A percentile compares a stretch with the other conserved stretches of the same genome.
phyloP scores from a whole-genome alignment of 2,113 vertebrate genomes.

The Bungarus multicinctus region DNA sequence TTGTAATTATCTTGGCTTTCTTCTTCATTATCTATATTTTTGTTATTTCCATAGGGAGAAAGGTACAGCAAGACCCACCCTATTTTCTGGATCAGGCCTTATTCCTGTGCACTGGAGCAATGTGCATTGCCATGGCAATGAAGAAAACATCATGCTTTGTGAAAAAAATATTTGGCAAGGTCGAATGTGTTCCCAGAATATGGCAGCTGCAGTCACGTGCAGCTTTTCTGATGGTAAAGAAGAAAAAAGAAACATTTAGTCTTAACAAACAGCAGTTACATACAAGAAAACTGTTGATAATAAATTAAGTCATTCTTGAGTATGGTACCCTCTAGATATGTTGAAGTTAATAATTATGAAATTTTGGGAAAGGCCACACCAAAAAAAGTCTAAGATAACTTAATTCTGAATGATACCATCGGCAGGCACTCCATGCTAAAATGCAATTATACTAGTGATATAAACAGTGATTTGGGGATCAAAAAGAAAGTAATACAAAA shows the following conservation, averaged over 20 bases:
- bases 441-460: neutral
- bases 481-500: neutral
- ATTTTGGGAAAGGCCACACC: neutral
- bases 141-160: constrained; percentile 82
- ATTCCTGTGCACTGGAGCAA: constrained; percentile 79
- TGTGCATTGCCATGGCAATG: constrained; percentile 81
- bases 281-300: constrained; percentile 23
- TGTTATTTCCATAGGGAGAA: constrained; percentile 69
- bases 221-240: constrained; percentile 72
- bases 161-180: constrained; percentile 78
- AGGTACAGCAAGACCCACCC: constrained; percentile 72
- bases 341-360: neutral
- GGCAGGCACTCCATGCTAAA: neutral
- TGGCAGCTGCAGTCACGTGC: constrained; percentile 82
- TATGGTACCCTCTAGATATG: neutral
- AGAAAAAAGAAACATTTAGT: neutral
- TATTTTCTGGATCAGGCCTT: constrained; percentile 68
- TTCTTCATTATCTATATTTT: constrained; percentile 23
- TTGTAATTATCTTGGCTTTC: neutral
- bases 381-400: neutral
- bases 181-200: constrained; percentile 71
- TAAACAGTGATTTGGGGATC: neutral
- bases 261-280: constrained; percentile 16
- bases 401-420: constrained; percentile 1
- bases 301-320: neutral